Conservation (phyloP, 92 coral and sea anemone genomes). For the Siderastrea radians region DNA sequence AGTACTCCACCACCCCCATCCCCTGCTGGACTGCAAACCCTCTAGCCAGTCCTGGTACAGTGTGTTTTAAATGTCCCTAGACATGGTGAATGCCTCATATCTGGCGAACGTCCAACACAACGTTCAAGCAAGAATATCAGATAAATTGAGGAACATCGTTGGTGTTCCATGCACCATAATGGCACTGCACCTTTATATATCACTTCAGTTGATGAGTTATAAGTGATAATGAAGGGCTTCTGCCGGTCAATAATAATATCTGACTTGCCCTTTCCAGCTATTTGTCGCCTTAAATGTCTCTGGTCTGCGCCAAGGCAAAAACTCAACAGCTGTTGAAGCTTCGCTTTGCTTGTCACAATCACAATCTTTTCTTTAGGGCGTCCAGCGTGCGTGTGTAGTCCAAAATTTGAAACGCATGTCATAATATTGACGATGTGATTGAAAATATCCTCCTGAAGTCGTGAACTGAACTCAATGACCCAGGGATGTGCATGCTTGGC, state of each 20-base stretch:
- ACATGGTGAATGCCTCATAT: too few species aligned
- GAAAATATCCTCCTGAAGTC: slow-evolving; percentile 52
- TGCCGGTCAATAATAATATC: slow-evolving; percentile 53
- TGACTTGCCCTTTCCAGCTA: slow-evolving; percentile 60
- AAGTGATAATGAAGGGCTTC: slow-evolving; percentile 54
- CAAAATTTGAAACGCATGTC: slow-evolving; percentile 42
- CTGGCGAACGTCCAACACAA: neutral
- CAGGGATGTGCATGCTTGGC: slow-evolving; percentile 65
- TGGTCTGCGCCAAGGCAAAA: slow-evolving; percentile 45
- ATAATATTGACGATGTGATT: slow-evolving; percentile 40
- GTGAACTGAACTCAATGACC: slow-evolving; percentile 53
- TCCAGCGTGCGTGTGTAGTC: slow-evolving; percentile 42
- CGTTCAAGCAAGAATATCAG: slow-evolving; percentile 28
- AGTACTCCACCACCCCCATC: too few species aligned
- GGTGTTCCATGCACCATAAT: slow-evolving; percentile 60
- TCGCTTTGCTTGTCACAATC: slow-evolving; percentile 38
- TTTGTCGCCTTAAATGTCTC: slow-evolving; percentile 43
- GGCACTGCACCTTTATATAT: slow-evolving; percentile 53
- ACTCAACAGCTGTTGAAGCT: slow-evolving; percentile 60
- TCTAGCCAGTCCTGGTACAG: too few species aligned
- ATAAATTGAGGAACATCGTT: slow-evolving; percentile 65
- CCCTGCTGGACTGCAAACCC: too few species aligned
- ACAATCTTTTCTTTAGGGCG: slow-evolving; percentile 49
- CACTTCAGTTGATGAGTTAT: slow-evolving; percentile 40
- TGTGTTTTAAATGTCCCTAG: too few species aligned